phyloP scores from a whole-genome alignment of 2,888 invertebrate species.

The Papilio demoleus region DNA sequence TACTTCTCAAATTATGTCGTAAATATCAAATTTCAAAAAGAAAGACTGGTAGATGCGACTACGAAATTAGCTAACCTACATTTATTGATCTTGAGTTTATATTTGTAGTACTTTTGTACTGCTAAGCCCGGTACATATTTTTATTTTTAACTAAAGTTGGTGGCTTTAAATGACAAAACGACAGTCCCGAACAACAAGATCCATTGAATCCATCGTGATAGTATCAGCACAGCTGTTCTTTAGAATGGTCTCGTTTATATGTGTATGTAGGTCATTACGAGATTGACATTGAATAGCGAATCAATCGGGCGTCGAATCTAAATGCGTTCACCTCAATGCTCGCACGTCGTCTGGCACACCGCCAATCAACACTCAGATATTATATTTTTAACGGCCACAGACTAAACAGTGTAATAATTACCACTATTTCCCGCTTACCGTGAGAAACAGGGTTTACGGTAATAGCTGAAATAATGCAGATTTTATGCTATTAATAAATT shows the following conservation, averaged over 20 bases:
- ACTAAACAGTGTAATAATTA: constrained; percentile 50
- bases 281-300: constrained; percentile 72
- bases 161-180: too few species aligned
- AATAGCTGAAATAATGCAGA: neutral
- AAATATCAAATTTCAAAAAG: too few species aligned
- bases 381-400: constrained; percentile 52
- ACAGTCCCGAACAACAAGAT: neutral
- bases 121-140: too few species aligned
- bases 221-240: constrained; percentile 1
- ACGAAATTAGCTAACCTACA: too few species aligned
- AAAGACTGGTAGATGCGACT: too few species aligned
- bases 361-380: constrained; percentile 51
- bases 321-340: constrained; percentile 52
- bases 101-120: too few species aligned
- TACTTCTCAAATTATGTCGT: too few species aligned
- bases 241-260: constrained; percentile 23
- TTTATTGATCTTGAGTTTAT: too few species aligned
- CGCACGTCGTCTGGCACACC: constrained; percentile 57
- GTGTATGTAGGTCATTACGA: constrained; percentile 58
- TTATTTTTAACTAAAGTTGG: too few species aligned
- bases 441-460: constrained; percentile 24
- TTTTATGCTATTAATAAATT: constrained; percentile 5
- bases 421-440: constrained; percentile 23
- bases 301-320: constrained; percentile 52
- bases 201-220: neutral